Conservation (phyloP, 2,797 vertebrate species). For the Myotis findleyi region DNA sequence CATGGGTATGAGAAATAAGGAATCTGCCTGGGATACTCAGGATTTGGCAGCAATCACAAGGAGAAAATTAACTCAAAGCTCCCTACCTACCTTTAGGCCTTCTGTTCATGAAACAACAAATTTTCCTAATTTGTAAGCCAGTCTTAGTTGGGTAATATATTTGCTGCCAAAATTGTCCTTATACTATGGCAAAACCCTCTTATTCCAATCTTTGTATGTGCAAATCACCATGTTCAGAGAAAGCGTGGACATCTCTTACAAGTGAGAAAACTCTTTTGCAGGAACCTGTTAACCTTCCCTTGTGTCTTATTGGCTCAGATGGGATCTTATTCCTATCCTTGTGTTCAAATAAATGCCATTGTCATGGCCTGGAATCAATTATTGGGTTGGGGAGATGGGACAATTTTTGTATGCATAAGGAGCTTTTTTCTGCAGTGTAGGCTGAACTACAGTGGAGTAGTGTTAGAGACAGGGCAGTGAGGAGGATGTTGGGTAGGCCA, state of each 20-base stretch:
- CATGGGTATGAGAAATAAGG: neutral
- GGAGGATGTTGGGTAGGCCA: neutral
- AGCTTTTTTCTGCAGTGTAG: neutral
- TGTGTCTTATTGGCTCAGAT: neutral
- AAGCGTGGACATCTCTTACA: neutral
- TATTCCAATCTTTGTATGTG: neutral
- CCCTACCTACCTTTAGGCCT: neutral
- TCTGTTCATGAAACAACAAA: neutral
- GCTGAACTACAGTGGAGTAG: neutral
- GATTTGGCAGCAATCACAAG: neutral
- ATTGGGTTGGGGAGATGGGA: neutral
- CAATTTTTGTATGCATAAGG: neutral
- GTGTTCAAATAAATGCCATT: neutral
- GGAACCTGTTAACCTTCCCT: neutral
- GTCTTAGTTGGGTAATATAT: neutral
- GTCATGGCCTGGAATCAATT: neutral
- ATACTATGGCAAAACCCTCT: neutral
- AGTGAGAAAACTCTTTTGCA: neutral
- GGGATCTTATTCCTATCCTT: neutral
- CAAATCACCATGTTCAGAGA: neutral
- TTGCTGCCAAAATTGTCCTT: neutral
- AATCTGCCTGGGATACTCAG: no score
- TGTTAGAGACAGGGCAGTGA: neutral
- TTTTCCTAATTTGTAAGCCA: neutral
- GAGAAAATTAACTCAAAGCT: neutral